Base-by-base conservation (phyloP, 2,797 vertebrate species). In the Mastacembelus armatus region DNA sequence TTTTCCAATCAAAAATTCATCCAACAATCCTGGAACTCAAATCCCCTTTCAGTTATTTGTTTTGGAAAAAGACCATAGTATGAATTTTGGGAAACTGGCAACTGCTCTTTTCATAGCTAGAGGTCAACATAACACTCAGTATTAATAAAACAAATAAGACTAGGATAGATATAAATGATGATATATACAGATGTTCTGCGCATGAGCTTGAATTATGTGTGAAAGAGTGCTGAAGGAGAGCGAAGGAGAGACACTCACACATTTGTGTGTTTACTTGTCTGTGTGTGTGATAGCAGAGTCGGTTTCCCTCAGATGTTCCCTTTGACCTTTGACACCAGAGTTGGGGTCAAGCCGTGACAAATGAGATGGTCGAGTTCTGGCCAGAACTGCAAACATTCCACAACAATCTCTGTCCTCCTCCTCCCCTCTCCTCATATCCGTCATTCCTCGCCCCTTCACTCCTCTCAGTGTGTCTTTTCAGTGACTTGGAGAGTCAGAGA, bases 321-420 rank as follows among this genome's bases (percentile, higher is more conserved):
- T 77, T 67, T 81, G 85, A 91, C 86, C 85, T 85, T 65, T 85
- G 79, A 89, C 88, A 85, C 70, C 48, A 11, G 51, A 80, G 74
- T 50, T 19, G 56, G 65, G 89, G 91, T 90, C 88, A 89, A 87
- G 73, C 81, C 78, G 80, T 90, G 89, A 92, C 87, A 92, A 92
- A 92, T 88, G 88, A 90, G 88, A 89, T 58, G 86, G 87, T 73
- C 29, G 74, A 80, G 77, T 85, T 83, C 64, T 76, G 77, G 76
- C 73, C 75, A 83, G 80, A 85, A 83, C 83, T 59, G 86, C 83
- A 87, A 91, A 92, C 90, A 91, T 92, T 92, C 90, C 90, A 88
- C 83, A 90, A 81, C 88, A 85, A 90, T 89, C 88, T 66, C 56
- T 76, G 64, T 87, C 85, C 84, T 72, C 74, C 69, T 54, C 33